Conservation (phyloP, 1,140 invertebrate genomes). For the Neocloeon triangulifer region DNA sequence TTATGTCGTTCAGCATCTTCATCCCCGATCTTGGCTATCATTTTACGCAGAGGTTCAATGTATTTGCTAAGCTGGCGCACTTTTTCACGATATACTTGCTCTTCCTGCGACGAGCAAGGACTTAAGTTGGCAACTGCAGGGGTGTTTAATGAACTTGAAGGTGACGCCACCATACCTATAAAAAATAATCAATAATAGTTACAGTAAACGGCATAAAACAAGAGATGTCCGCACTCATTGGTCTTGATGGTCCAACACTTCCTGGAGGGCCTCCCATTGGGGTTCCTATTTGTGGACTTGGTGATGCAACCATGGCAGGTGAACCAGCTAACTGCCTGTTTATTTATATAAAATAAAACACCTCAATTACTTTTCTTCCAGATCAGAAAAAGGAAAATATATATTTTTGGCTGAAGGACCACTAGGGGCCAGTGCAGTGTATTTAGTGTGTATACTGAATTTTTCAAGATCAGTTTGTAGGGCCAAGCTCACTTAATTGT, state of each 20-base stretch:
- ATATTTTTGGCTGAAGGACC: no score
- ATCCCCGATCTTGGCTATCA: slow-evolving; percentile 67
- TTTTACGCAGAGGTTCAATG: slow-evolving; percentile 69
- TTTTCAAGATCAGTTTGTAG: no score
- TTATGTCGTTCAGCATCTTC: slow-evolving; percentile 72
- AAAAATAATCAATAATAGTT: slow-evolving; percentile 6
- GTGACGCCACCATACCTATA: slow-evolving; percentile 48
- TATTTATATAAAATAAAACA: no score
- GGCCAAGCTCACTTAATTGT: no score
- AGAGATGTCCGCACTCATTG: slow-evolving; percentile 13
- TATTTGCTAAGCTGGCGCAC: slow-evolving; percentile 78
- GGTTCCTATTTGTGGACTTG: slow-evolving; percentile 32
- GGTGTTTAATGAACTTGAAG: slow-evolving; percentile 56
- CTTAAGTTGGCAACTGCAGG: slow-evolving; percentile 40
- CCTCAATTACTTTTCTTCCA: no score
- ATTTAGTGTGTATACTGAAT: no score
- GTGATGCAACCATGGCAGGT: slow-evolving; percentile 45
- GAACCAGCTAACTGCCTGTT: slow-evolving; percentile 42
- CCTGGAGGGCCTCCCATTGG: slow-evolving; percentile 19
- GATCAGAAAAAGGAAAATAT: no score
- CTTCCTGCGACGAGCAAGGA: slow-evolving; percentile 44
- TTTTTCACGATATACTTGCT: slow-evolving; percentile 78
- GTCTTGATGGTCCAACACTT: slow-evolving; percentile 22
- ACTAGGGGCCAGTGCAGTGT: no score
- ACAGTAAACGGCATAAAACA: no score